Base-by-base conservation (phyloP, 53 echinoderm and acorn worm genomes). In the Holothuria leucospilota region DNA sequence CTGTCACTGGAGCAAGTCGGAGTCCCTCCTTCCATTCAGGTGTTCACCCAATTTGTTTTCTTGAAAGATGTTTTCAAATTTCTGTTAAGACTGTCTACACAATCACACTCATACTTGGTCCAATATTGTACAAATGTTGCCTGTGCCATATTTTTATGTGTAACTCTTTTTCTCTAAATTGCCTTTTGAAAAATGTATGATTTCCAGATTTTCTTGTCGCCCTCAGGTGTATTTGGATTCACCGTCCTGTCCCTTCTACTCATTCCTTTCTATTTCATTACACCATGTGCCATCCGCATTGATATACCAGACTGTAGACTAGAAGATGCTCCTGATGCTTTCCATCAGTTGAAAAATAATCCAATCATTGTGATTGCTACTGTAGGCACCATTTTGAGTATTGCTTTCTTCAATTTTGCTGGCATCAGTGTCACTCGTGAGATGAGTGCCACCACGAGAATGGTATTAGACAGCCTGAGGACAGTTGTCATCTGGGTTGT, bases 351-450 rank as follows among this genome's bases (percentile, higher is more conserved):
- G 63, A 27, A 13, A 1, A 90, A 90, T 62, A 94, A 78, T 73
- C 10, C n/a, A 39, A 63, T 90, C 66, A 89, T 94, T 30, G 62
- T 92, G 20, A 42, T 94, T 38, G 92, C 92, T 24, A 89, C 89
- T 29, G 25, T 93, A 51, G 91, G 91, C 39, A 94, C 92, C 28
- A 89, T 94, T 62, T 21, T 94, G 63, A 92, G 92, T 67, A 94
- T 94, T 72, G 95, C 95, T 13, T 94, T 94, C 90, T 94, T 94
- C 90, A 94, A 94, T 71, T 94, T 94, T 88, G 87, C 95, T 13
- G 95, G 95, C n/a, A 86, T 94, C 52, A 94, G 95, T 63, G 95
- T 94, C 25, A 94, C 95, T 13, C 90, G 88, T 29, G 90, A 94
- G 62, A 92, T 94, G 92, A 94, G 88, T 77, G 95, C 95, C 70